Base-by-base conservation (phyloP, 2,888 invertebrate species). In the Brassicogethes aeneus region DNA sequence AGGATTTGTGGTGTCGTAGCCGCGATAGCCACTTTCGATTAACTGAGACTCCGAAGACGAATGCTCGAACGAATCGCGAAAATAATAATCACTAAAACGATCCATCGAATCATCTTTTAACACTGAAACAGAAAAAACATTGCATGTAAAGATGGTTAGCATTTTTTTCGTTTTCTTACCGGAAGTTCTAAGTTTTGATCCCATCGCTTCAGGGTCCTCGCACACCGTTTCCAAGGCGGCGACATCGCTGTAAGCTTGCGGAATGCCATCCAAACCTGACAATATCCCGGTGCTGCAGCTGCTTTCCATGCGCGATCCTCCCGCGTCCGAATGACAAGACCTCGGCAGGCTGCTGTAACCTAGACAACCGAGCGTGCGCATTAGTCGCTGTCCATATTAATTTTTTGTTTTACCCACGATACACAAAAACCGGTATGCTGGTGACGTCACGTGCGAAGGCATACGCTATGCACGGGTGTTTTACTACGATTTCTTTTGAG, bases 311-410 rank as follows among this genome's bases (percentile, higher is more conserved):
- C 63, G 55, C 14, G 67, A 66, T 39, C 66, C 65, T 41, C 68
- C 68, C 23, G 64, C 64, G 51, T 83, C 85, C 49, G 85, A 85
- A 71, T 88, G 86, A 57, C 86, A 86, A 41, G 88, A 87, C 49
- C 89, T 76, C 16, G 89, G 88, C 57, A 89, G 72, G 68, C 86
- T 88, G 70, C 85, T 86, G 70, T 89, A 89, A 43, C 87, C 88
- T 85, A 44, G 16, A 17, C 35, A 15, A 31, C 36, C 29, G 15
- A 16, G 16, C 2, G 14, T 15, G 31, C 17, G 16, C 17, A 40
- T 17, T n/a, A n/a, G n/a, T n/a, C n/a, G n/a, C n/a, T n/a, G n/a
- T n/a, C n/a, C n/a, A n/a, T n/a, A n/a, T n/a, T n/a, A n/a, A n/a
- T n/a, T n/a, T n/a, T n/a, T n/a, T n/a, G n/a, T n/a, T n/a, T n/a